Evolutionary conservation across 1,140 invertebrate species (phyloP).

Genomic region (Drosophila auraria): DNA sequence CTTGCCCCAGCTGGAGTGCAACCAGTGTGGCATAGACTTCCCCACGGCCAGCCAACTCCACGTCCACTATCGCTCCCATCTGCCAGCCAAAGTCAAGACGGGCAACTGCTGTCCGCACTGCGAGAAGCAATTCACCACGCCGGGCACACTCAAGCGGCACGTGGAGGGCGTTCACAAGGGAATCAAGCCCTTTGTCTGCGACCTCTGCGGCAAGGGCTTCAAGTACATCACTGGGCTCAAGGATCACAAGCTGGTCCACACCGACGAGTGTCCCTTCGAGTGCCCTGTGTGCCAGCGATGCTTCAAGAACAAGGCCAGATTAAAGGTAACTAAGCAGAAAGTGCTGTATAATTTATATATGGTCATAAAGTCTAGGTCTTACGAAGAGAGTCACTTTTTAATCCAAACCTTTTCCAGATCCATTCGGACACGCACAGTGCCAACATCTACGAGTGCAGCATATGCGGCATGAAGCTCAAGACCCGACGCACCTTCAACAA

Average conservation of each 20-base stretch:
- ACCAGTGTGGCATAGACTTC: slow-evolving; percentile 79
- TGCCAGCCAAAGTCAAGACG: slow-evolving; percentile 80
- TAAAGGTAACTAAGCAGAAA: slow-evolving; percentile 51
- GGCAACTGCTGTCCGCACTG: slow-evolving; percentile 81
- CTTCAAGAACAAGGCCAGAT: slow-evolving; percentile 80
- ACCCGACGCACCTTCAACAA: slow-evolving; percentile 85
- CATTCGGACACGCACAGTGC: slow-evolving; percentile 85
- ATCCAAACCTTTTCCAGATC: slow-evolving; percentile 22
- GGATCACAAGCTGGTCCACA: slow-evolving; percentile 86
- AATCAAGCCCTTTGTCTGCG: slow-evolving; percentile 85
- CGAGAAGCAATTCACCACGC: slow-evolving; percentile 75
- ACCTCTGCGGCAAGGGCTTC: slow-evolving; percentile 85
- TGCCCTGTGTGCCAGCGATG: slow-evolving; percentile 85
- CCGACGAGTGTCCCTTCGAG: slow-evolving; percentile 85
- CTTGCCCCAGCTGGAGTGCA: slow-evolving; percentile 61
- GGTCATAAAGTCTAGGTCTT: background rate
- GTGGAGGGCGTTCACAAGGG: slow-evolving; percentile 85
- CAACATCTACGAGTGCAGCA: slow-evolving; percentile 84
- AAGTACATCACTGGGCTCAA: slow-evolving; percentile 85
- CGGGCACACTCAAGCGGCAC: slow-evolving; percentile 80
- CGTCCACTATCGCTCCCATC: slow-evolving; percentile 84
- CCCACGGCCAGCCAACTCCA: slow-evolving; percentile 77
- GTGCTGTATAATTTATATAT: background rate
- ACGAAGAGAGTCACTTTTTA: background rate
- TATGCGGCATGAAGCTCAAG: slow-evolving; percentile 85